Evolutionary conservation across 1,140 invertebrate species (phyloP), one percentile per base, ranked within the genome.

Genomic region (Aradophagus sp.): DNA sequence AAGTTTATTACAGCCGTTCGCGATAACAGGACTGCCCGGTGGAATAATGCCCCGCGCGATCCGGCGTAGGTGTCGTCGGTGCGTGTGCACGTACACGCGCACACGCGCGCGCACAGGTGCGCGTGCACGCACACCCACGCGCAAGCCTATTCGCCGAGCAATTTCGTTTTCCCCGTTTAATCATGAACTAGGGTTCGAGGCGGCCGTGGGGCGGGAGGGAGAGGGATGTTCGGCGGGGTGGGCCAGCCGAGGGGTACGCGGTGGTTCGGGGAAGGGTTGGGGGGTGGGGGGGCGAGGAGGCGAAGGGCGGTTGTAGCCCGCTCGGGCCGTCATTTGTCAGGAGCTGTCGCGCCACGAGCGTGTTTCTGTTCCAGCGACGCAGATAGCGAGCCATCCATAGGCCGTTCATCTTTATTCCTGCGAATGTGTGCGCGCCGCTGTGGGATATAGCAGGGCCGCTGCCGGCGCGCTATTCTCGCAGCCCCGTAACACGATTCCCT

Each of bases 351-450:
- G 77, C 77, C 80, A 77, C 81, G 78, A 85, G 78, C 83, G 83
- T 84, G 83, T 84, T 84, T 83, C 84, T 81, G 83, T 83, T 84
- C 78, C 82, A 81, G 66, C 81, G 77, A 80, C 77, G 83, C 81
- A 82, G 83, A 84, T 84, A 84, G 79, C 81, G 81, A 80, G 78
- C 81, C 80, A 75, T 84, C 80, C 81, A 82, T 84, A 81, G 83
- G 82, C 83, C 82, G 81, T 84, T 85, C 82, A 84, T 84, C 83
- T 84, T 84, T 84, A 84, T 84, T 81, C 81, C 80, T 83, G 79
- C 78, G 76, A 77, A 74, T 77, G 78, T 73, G 73, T 55, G 55
- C 8, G 20, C 47, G 61, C 62, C 59, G 48, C 66, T 72, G 75
- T 63, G 59, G 66, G 58, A 52, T 67, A 63, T 63, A 63, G 59